These are phyloP conservation scores for Catharus ustulatus DNA, from an alignment of 2,797 vertebrate species.

Conservation along the genomic window DNA sequence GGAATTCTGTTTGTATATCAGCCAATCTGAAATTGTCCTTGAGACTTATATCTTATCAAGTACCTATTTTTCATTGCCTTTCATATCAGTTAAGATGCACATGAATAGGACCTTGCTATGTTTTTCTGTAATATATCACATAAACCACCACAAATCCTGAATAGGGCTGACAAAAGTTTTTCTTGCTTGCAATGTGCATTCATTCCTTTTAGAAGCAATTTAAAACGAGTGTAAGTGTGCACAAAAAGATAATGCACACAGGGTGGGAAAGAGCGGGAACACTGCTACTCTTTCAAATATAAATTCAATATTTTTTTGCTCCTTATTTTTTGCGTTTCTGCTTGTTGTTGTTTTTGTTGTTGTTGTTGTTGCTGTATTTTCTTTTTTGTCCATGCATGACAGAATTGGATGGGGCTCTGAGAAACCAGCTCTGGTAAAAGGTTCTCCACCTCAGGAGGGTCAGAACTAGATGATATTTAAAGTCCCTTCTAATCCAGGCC, in stretches of 20 bases:
- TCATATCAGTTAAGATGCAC: neutral
- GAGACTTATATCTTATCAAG: neutral
- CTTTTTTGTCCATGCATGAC: too few relatives aligned
- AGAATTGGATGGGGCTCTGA: neutral
- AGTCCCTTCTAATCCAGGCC: neutral
- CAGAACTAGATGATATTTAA: neutral
- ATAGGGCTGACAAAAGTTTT: neutral
- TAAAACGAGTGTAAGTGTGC: neutral
- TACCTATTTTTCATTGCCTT: neutral
- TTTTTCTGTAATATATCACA: neutral
- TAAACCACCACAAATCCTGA: neutral
- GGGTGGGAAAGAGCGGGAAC: neutral
- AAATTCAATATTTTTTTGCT: neutral
- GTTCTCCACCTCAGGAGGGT: neutral
- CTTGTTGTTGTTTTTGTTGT: fast-evolving
- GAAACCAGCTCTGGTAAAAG: neutral
- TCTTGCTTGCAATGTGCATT: neutral
- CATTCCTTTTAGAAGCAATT: neutral
- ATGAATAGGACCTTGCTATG: neutral
- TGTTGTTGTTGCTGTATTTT: too few relatives aligned
- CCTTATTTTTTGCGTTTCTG: neutral
- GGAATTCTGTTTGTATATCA: neutral
- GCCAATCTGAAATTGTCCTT: neutral
- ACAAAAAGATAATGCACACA: neutral
- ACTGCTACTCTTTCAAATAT: neutral